A percentile compares a stretch with the other conserved stretches of the same genome.
These are phyloP conservation scores for Phalangium opilio DNA, from an alignment of 2,888 invertebrate genomes.

Conservation along the genomic window DNA sequence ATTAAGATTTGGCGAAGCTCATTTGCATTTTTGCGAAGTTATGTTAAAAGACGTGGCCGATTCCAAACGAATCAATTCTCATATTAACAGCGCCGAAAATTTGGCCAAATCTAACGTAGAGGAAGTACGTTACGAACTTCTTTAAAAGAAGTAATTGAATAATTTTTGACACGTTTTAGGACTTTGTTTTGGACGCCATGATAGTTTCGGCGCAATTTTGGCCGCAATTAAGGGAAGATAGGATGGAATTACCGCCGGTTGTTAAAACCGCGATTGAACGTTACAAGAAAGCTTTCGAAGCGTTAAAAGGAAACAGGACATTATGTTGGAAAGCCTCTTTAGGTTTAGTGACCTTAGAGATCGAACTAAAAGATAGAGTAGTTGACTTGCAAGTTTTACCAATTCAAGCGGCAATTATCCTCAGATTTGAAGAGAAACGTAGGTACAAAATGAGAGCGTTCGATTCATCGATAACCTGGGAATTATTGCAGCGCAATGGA, in stretches of 20 bases:
- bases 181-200: conserved; percentile 58
- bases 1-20: conserved; percentile 84
- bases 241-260: conserved; percentile 63
- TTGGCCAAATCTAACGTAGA: background rate
- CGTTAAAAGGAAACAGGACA: conserved; percentile 68
- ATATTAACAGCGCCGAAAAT: conserved; percentile 26
- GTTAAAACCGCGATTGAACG: conserved; percentile 64
- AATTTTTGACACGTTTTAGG: conserved; percentile 27
- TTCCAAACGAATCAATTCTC: conserved; percentile 76
- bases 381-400: conserved; percentile 66
- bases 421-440: conserved; percentile 80
- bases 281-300: conserved; percentile 79
- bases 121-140: too few relatives aligned
- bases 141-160: too few relatives aligned
- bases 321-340: conserved; percentile 86
- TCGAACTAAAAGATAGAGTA: conserved; percentile 66
- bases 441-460: conserved; percentile 21
- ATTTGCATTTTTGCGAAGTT: conserved; percentile 91
- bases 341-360: conserved; percentile 75
- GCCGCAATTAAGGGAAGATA: conserved; percentile 92
- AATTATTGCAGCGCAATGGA: conserved; percentile 51
- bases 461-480: too few relatives aligned
- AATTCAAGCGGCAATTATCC: conserved; percentile 80
- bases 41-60: conserved; percentile 96
- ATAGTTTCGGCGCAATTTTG: conserved; percentile 97